Conservation (phyloP, 2,113 vertebrate species). For the Oreochromis niloticus region DNA sequence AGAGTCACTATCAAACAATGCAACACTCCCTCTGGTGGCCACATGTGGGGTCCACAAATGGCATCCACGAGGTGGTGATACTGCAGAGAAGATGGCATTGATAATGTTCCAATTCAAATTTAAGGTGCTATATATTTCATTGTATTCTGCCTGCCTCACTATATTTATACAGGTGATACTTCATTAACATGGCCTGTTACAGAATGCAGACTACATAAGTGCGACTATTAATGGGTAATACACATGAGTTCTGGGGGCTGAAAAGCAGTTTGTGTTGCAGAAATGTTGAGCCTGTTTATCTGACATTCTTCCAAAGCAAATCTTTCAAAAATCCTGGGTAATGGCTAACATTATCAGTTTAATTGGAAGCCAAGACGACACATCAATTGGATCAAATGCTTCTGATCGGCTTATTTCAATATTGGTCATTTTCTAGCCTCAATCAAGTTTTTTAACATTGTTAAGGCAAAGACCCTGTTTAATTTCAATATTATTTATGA, state of each 20-base stretch:
- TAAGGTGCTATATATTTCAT: not conserved
- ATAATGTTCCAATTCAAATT: not conserved
- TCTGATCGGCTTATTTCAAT: not conserved
- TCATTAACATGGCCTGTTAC: not conserved
- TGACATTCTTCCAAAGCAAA: not conserved
- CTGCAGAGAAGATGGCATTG: not conserved
- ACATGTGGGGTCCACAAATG: not conserved
- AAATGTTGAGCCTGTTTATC: not conserved
- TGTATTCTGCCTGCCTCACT: not conserved
- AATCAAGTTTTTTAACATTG: not conserved
- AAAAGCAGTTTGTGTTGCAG: not conserved
- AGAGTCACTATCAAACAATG: not conserved
- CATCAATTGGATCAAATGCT: not conserved
- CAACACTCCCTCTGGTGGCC: not conserved
- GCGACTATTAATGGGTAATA: not conserved
- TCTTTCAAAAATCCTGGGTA: not conserved
- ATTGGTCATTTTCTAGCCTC: not conserved
- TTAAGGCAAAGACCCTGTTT: not conserved
- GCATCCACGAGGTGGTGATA: not conserved
- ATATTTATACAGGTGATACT: not conserved
- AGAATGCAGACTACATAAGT: not conserved
- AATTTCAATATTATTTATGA: not conserved
- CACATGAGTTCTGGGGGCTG: not conserved
- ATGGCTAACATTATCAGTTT: not conserved
- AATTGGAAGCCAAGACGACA: not conserved